Base-by-base conservation (phyloP, 2,888 invertebrate species). In the Drosophila rellima region DNA sequence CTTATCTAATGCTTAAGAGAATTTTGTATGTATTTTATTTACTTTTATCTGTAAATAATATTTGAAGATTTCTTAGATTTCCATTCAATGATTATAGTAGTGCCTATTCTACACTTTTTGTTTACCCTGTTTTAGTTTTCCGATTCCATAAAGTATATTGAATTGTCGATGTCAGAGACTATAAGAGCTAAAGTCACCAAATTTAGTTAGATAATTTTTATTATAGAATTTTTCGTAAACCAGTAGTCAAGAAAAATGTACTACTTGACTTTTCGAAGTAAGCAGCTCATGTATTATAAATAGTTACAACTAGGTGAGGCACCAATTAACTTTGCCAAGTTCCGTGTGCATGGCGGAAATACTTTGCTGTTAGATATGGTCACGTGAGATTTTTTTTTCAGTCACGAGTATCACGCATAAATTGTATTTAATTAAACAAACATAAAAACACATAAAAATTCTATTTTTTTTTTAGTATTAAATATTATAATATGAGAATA, bases 301-400 rank as follows among this genome's bases (percentile, higher is more conserved):
- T 18, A 48, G 50, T 44, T 35, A 2, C 73, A 45, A 15, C 42
- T 55, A 35, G 67, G 59, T 45, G 44, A 45, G 59, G 54, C 59
- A 45, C 11, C 54, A 66, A 73, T 74, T 73, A 66, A 59, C 37
- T 51, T 45, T 18, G 40, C 39, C 35, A 31, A 18, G 50, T 80
- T 79, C 62, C 67, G 47, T 56, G 37, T 63, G 77, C 87, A 72
- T 76, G 80, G 40, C 77, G 80, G 80, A 80, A 68, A 51, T 65
- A 50, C 63, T 65, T 68, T 66, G 66, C 45, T 18, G 42, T 15
- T 54, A 13, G 63, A 17, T 59, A 42, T 37, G 70, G 20, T 3
- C 23, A 13, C 56, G 39, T 70, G 51, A 63, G n/a, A 17, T 33
- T 42, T 20, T 20, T 20, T 18, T 18, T 2, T 13, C n/a, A 5